Evolutionary conservation across 2,888 invertebrate genomes (phyloP).

Genomic region (Minunthozetes semirufus): DNA sequence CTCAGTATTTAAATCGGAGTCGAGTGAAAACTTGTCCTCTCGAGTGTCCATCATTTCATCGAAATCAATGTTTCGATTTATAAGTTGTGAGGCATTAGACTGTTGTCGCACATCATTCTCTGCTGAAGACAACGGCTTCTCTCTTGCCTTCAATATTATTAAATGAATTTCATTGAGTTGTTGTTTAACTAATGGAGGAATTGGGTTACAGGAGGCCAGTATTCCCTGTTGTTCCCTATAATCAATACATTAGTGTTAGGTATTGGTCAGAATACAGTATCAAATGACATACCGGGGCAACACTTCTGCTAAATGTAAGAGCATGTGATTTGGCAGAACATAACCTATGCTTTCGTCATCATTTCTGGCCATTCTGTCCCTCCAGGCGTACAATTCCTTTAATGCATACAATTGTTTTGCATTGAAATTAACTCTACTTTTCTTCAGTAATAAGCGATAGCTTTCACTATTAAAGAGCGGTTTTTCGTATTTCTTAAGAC

Average conservation of each 20-base stretch:
- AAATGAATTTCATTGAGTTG: constrained; percentile 54
- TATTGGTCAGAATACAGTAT: not conserved
- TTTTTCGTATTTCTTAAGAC: constrained; percentile 61
- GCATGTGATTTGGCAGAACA: constrained; percentile 91
- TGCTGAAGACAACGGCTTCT: constrained; percentile 53
- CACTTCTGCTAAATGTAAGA: constrained; percentile 77
- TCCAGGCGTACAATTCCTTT: constrained; percentile 73
- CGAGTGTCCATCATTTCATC: not conserved
- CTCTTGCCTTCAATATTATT: constrained; percentile 63
- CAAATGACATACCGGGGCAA: constrained; percentile 57
- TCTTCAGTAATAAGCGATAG: constrained; percentile 67
- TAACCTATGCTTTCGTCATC: constrained; percentile 89
- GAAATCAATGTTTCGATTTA: not conserved
- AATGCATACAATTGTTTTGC: constrained; percentile 76
- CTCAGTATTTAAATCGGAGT: not conserved
- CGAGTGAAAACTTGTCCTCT: not conserved
- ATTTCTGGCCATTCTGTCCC: constrained; percentile 70
- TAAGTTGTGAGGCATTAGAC: not conserved
- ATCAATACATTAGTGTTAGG: constrained; percentile 1
- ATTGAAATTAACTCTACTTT: constrained; percentile 73
- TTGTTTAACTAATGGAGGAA: constrained; percentile 68
- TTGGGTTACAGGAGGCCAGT: constrained; percentile 82
- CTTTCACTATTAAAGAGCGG: constrained; percentile 62
- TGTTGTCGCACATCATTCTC: not conserved
- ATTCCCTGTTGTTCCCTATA: constrained; percentile 80